Conservation (phyloP, 2,888 invertebrate genomes). For the Steinernema scapterisci region DNA sequence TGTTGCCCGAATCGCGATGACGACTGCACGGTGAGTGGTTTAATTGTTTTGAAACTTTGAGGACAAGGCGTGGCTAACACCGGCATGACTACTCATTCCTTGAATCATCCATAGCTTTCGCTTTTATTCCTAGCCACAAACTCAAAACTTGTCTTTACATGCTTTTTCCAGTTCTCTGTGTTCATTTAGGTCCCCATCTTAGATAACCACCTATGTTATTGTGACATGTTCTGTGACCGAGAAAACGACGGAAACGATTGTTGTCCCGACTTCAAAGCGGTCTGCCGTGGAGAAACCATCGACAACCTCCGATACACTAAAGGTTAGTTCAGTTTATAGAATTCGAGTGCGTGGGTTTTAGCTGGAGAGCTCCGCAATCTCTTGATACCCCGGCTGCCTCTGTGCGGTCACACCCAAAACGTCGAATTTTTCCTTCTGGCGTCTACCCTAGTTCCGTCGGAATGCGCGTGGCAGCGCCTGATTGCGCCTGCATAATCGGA, state of each 20-base stretch:
- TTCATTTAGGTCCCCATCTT: constrained; percentile 73
- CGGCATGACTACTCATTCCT: too few relatives aligned
- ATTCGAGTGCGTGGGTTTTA: not conserved
- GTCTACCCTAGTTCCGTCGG: too few relatives aligned
- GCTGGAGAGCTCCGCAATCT: not conserved
- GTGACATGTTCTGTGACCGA: constrained; percentile 88
- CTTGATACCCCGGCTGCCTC: not conserved
- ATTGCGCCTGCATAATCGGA: not conserved
- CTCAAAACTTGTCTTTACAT: too few relatives aligned
- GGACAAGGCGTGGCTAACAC: too few relatives aligned
- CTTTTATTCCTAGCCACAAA: too few relatives aligned
- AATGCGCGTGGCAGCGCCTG: not conserved
- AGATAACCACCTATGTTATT: constrained; percentile 83
- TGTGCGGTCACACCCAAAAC: constrained; percentile 29
- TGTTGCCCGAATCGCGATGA: constrained; percentile 82
- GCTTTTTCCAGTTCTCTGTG: too few relatives aligned
- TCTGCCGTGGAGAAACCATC: constrained; percentile 74
- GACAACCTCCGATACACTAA: not conserved
- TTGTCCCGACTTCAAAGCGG: constrained; percentile 85
- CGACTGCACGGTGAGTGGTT: constrained; percentile 75
- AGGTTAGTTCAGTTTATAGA: not conserved
- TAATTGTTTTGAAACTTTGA: too few relatives aligned
- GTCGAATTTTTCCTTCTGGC: too few relatives aligned
- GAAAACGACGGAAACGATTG: constrained; percentile 78
- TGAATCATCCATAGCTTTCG: too few relatives aligned